These are phyloP conservation scores for Drosophila orena DNA, from an alignment of 1,140 invertebrate species.

Conservation along the genomic window DNA sequence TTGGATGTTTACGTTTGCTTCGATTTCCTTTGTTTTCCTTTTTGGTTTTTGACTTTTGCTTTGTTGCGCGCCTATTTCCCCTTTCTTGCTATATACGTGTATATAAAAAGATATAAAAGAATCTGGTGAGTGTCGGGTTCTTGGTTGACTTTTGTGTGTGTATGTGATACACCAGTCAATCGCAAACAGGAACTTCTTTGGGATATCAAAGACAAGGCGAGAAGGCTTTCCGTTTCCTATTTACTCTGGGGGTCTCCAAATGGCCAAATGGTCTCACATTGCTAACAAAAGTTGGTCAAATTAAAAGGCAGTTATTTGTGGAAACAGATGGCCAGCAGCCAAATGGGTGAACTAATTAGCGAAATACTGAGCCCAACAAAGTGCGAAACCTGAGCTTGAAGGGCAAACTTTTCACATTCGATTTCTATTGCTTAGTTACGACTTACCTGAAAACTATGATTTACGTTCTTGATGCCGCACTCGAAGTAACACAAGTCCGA, in stretches of 20 bases:
- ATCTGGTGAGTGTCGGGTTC: neutral
- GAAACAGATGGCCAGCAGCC: conserved; percentile 13
- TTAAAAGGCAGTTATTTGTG: conserved; percentile 38
- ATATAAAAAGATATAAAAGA: conserved; percentile 33
- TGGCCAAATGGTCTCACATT: conserved; percentile 11
- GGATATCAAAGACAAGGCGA: conserved; percentile 25
- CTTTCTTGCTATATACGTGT: conserved; percentile 47
- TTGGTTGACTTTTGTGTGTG: neutral
- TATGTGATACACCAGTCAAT: conserved; percentile 34
- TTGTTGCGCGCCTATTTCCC: conserved; percentile 9
- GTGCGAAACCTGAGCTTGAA: neutral
- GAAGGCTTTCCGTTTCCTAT: conserved; percentile 5
- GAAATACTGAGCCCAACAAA: conserved; percentile 16
- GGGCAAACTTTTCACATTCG: conserved; percentile 53
- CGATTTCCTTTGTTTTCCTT: conserved; percentile 43
- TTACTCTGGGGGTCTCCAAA: conserved; percentile 6
- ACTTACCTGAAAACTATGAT: conserved; percentile 94
- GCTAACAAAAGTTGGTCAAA: conserved; percentile 23
- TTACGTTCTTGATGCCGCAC: conserved; percentile 93
- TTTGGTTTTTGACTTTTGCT: conserved; percentile 17
- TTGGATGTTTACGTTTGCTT: conserved; percentile 60
- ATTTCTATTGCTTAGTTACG: conserved; percentile 40
- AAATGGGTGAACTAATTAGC: conserved; percentile 39
- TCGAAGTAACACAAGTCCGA: conserved; percentile 93
- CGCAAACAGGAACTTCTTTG: conserved; percentile 56